Percentiles rank a stretch among this genome's conserved stretches.
phyloP scores from a whole-genome alignment of 2,888 invertebrate genomes.

The Aricia artaxerxes region DNA sequence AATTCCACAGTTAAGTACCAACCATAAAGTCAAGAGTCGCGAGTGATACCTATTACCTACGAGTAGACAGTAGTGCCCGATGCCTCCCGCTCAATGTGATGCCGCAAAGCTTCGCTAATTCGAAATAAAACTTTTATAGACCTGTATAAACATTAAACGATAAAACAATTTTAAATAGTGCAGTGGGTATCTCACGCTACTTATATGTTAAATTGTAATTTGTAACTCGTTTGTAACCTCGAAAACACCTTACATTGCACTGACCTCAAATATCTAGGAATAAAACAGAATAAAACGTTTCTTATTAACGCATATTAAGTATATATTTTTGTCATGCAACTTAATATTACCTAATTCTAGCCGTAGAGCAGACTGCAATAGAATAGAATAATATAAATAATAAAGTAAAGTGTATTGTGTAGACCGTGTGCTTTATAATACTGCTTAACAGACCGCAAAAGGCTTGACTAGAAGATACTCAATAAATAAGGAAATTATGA shows the following conservation, averaged over 20 bases:
- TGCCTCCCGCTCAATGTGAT: background rate
- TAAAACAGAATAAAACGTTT: too few relatives aligned
- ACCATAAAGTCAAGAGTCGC: background rate
- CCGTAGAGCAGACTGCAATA: background rate
- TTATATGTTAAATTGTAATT: background rate
- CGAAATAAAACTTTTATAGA: conserved; percentile 9
- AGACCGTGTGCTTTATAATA: too few relatives aligned
- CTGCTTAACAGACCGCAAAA: too few relatives aligned
- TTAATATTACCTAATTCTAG: background rate
- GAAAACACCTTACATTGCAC: background rate
- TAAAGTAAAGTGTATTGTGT: too few relatives aligned
- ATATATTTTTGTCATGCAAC: background rate
- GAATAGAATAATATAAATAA: background rate
- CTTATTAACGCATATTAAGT: background rate
- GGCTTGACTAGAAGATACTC: too few relatives aligned
- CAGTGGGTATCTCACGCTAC: background rate
- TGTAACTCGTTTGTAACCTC: background rate
- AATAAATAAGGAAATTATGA: too few relatives aligned
- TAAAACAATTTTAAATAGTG: background rate
- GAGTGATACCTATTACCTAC: background rate
- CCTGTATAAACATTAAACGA: background rate
- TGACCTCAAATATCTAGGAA: too few relatives aligned
- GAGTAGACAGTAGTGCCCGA: background rate
- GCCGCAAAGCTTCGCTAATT: background rate
- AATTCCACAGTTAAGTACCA: background rate